Percentiles rank a stretch among this genome's conserved stretches.
Evolutionary conservation across 2,888 invertebrate species (phyloP).

Genomic region (Copidosoma aretas): DNA sequence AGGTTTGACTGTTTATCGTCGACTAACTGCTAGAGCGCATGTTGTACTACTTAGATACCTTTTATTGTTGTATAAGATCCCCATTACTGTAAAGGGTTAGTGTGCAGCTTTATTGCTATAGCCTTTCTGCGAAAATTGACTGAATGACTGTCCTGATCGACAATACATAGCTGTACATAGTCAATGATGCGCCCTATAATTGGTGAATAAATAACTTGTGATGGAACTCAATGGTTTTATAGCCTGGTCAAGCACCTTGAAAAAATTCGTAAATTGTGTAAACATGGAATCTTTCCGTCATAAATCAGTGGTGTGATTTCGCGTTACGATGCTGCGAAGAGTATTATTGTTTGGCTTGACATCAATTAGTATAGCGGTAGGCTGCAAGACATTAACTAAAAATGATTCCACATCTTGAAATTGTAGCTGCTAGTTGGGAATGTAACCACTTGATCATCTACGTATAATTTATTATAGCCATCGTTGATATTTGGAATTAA

Average conservation of each 20-base stretch:
- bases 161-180: not conserved
- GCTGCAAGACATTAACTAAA: conserved; percentile 19
- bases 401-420: conserved; percentile 34
- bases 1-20: conserved; percentile 10
- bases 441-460: conserved; percentile 41
- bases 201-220: not conserved
- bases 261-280: conserved; percentile 57
- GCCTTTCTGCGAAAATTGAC: not conserved
- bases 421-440: conserved; percentile 54
- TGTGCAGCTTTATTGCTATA: conserved; percentile 40
- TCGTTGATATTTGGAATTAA: conserved; percentile 54
- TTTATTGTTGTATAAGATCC: conserved; percentile 11
- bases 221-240: conserved; percentile 46
- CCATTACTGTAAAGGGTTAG: conserved; percentile 34
- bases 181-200: not conserved
- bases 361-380: no score
- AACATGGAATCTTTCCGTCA: conserved; percentile 20
- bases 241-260: conserved; percentile 51
- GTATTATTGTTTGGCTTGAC: conserved; percentile 54
- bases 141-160: not conserved
- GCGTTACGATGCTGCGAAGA: conserved; percentile 44
- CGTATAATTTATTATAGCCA: conserved; percentile 51
- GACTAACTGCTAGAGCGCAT: conserved; percentile 16
- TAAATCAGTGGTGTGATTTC: conserved; percentile 29
- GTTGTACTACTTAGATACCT: conserved; percentile 14